These are phyloP conservation scores for Cryptus armator DNA, from an alignment of 2,888 invertebrate species.

Conservation along the genomic window DNA sequence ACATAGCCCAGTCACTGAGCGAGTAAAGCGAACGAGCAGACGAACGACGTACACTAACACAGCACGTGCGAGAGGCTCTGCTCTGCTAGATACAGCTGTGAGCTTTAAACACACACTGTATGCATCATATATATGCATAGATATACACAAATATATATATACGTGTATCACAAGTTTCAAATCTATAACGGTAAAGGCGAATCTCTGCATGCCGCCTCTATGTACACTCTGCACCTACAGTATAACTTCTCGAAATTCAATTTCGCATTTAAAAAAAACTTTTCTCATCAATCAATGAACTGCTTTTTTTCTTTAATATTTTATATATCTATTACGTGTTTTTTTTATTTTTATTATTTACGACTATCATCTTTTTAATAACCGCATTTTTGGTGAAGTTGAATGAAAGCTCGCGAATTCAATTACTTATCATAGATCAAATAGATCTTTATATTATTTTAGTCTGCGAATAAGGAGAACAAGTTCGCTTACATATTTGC, in stretches of 20 bases:
- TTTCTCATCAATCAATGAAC: background rate
- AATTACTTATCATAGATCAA: no score
- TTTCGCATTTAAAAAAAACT: background rate
- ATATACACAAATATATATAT: slow-evolving; percentile 19
- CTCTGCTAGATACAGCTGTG: slow-evolving; percentile 38
- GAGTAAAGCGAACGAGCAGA: slow-evolving; percentile 56
- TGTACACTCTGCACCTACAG: slow-evolving; percentile 38
- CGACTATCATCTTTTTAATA: no score
- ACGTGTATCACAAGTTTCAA: slow-evolving; percentile 10
- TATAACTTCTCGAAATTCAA: slow-evolving; percentile 28
- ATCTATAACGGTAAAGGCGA: slow-evolving; percentile 26
- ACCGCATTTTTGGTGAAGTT: no score
- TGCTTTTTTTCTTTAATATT: background rate
- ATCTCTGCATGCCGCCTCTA: slow-evolving; percentile 25
- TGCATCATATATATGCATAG: slow-evolving; percentile 24
- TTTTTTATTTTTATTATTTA: background rate
- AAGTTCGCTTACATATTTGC: no score
- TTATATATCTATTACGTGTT: background rate
- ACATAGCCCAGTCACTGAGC: slow-evolving; percentile 53
- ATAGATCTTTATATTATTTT: no score
- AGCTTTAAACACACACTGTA: slow-evolving; percentile 52
- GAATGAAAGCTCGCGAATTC: no score
- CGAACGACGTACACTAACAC: slow-evolving; percentile 52
- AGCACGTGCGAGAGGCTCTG: slow-evolving; percentile 15
- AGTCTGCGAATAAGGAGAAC: no score